Base-by-base conservation (phyloP, 2,797 vertebrate species). In the Pitangus sulphuratus region DNA sequence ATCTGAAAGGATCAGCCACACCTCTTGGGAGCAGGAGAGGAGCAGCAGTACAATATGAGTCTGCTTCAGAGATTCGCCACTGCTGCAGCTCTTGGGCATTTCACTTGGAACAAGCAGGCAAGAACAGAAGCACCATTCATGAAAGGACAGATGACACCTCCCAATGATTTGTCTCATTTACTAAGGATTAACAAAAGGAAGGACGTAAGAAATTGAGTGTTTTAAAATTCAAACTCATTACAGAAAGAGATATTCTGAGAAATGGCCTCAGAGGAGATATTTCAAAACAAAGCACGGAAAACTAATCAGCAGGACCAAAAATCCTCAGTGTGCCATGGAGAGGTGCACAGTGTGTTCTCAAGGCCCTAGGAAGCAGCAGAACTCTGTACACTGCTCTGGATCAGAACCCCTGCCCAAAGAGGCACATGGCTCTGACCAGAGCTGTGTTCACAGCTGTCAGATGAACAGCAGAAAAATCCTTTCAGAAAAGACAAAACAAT, bases 191-290 rank as follows among this genome's bases (percentile, higher is more conserved):
- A 95, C 74, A 88, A 96, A 90, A 90, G 60, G 44, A 89, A 96
- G 85, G 83, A 95, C 44, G 61, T 76, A 87, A 90, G 40, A 95
- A 90, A 62, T 44, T 0, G 42, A 60, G 75, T 87, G 90, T 24
- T 89, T 68, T 89, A 82, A 79, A 88, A 97, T 83, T 93, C 94
- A 90, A 90, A 93, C 44, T 58, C 89, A 77, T 76, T 93, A 94
- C 39, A 93, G 94, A 80, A 85, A 89, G 50, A 95, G 37, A 56
- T 48, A 16, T 79, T 93, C 39, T 45, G 78, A 87, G 40, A 94
- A 95, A 78, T 4, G 56, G 71, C 47, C 62, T 92, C 31, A 30
- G 78, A 89, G 92, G 75, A 85, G n/a, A 83, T 61, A 50, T 79
- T 93, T 48, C 69, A 77, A 80, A 87, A 53, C 15, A 11, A 76